Base-by-base conservation (phyloP, 2,888 invertebrate genomes). In the Pelosia muscerda region DNA sequence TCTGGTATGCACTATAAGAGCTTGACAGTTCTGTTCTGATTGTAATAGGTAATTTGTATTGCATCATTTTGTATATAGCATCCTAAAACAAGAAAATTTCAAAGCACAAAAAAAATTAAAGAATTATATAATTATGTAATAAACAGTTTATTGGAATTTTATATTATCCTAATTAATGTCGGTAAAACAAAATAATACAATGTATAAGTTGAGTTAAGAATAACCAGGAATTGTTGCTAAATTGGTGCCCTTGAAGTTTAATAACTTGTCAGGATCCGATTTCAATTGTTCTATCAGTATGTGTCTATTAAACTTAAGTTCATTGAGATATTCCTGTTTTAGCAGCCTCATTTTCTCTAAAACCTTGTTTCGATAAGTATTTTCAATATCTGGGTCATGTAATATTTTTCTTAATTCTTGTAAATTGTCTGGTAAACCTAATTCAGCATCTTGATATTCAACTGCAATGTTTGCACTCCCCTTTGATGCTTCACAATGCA, bases 241-340 rank as follows among this genome's bases (percentile, higher is more conserved):
- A 82, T 95, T 95, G 2, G 90, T 84, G 11, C 95, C 94, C 63
- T 86, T 86, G 83, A 95, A 95, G 58, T 84, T 83, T 63, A 94
- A 75, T 2, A 92, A 59, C 25, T 90, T 90, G 68, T 91, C 86
- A 2, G 91, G 85, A 76, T 91, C 85, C 0, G 68, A 34, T 77
- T 91, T 93, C 3, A 90, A 66, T 73, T 90, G 85, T 59, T 92
- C 86, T 38, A 93, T 77, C 63, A 94, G 75, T 2, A 75, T 71
- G 13, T 80, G 83, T 72, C 86, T 92, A 62, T 91, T 86, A 73
- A 88, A 91, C 73, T 75, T 88, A 0, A 94, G 79, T 26, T 90
- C 88, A 81, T 88, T 86, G 0, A 66, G 71, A 75, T 88, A 81
- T 25, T 90, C 90, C 54, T 86, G 82, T 73, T 85, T 87, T 2